phyloP scores from a whole-genome alignment of 2,888 invertebrate genomes.

The Melolontha melolontha region DNA sequence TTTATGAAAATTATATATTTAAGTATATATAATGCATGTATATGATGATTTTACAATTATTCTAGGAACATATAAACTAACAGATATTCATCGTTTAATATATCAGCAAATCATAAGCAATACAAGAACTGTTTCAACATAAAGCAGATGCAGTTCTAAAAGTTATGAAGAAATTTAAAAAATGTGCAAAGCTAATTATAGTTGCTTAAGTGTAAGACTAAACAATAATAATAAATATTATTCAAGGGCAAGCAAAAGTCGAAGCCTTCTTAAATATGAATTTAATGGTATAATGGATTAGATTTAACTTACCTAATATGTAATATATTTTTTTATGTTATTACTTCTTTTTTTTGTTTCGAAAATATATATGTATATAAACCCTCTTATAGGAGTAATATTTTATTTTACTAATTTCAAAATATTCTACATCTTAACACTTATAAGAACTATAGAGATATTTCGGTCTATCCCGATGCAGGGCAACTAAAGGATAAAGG shows the following conservation, averaged over 20 bases:
- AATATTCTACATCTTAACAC: background rate
- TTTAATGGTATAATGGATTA: too few species aligned
- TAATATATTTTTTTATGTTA: too few species aligned
- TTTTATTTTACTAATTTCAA: too few species aligned
- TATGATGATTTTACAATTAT: slow-evolving; percentile 9
- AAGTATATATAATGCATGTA: background rate
- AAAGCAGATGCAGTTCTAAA: slow-evolving; percentile 13
- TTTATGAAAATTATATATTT: too few species aligned
- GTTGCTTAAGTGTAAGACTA: background rate
- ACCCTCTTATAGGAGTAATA: too few species aligned
- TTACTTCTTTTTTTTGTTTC: too few species aligned
- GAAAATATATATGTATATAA: too few species aligned
- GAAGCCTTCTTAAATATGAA: too few species aligned
- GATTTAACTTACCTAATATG: too few species aligned
- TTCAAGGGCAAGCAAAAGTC: too few species aligned
- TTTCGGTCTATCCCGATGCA: slow-evolving; percentile 41
- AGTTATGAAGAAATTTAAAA: background rate
- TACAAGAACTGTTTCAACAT: slow-evolving; percentile 16
- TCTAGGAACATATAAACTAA: background rate
- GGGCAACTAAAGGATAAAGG: slow-evolving; percentile 56
- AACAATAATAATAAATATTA: background rate
- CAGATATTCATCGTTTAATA: background rate
- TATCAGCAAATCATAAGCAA: background rate
- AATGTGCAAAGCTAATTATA: background rate
- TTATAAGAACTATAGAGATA: background rate